Conservation (phyloP, 2,888 invertebrate genomes). For the Torymus texanus region DNA sequence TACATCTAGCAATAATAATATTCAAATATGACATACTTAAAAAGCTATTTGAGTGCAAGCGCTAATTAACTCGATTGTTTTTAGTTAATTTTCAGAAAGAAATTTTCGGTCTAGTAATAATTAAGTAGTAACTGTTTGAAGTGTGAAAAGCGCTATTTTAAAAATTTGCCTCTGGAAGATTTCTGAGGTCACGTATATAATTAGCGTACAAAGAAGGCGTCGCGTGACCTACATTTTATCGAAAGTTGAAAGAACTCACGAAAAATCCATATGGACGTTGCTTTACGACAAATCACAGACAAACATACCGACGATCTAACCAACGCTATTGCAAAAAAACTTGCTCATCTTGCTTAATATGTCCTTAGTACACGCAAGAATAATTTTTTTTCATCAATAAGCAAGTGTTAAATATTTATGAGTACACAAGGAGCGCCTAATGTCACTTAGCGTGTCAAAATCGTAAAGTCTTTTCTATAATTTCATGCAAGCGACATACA, state of each 20-base stretch:
- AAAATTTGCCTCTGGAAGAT: constrained; percentile 32
- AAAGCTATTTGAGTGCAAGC: not conserved
- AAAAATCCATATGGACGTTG: constrained; percentile 43
- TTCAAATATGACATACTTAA: not conserved
- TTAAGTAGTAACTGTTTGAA: constrained; percentile 16
- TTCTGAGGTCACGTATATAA: constrained; percentile 35
- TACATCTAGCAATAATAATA: not conserved
- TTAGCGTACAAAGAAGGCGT: constrained; percentile 31
- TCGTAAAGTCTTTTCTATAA: constrained; percentile 6
- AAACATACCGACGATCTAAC: not conserved
- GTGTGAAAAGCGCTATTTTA: constrained; percentile 13
- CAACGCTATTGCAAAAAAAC: constrained; percentile 38
- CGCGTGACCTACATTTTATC: constrained; percentile 51
- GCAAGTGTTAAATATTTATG: constrained; percentile 43
- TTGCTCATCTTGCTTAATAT: constrained; percentile 41
- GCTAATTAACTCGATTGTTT: not conserved
- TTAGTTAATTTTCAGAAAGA: not conserved
- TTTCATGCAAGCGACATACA: not conserved
- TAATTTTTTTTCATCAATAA: constrained; percentile 28
- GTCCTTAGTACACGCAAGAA: constrained; percentile 34
- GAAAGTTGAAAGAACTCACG: constrained; percentile 48
- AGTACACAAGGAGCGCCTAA: not conserved
- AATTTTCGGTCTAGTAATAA: not conserved
- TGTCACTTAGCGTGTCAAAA: constrained; percentile 7
- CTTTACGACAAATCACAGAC: constrained; percentile 28